Evolutionary conservation across 1,140 invertebrate species (phyloP), one percentile per base, ranked within the genome.

Genomic region (Zaprionus davidi): DNA sequence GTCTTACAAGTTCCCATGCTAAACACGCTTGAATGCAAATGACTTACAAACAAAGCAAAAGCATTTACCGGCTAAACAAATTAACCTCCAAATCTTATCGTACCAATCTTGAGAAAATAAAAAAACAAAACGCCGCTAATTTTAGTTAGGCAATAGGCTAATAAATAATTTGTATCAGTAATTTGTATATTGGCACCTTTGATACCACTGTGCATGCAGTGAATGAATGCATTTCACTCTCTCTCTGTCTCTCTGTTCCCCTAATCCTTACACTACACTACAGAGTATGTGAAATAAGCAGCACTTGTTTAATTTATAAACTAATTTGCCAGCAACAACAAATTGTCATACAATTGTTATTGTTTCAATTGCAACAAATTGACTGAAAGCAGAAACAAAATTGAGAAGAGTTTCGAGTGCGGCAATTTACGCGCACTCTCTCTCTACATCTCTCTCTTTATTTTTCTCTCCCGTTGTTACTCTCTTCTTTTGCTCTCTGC

Each of bases 331-430:
- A 88, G 78, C 81, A 67, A 75, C 74, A 90, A 88, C 81, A 88
- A 88, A 88, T 88, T 88, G 85, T 55, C 57, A 71, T 56, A 72
- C 81, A 81, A 84, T 90, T 90, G 81, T 84, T 90, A 85, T 88
- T 88, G 85, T 85, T 90, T 88, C 81, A 88, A 88, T 90, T 88
- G 85, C 85, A 88, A 85, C 81, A 90, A 88, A 88, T 88, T 88
- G 85, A 66, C 71, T 78, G 59, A 64, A 26, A 59, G 69, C 68
- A 72, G 68, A 59, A 56, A 67, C 51, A 28, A 44, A 56, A 70
- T 60, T 38, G 38, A 76, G 55, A 51, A 63, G 31, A 72, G 38
- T 46, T 58, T 28, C 44, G 71, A 65, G 38, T 36, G 59, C 58
- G 63, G 76, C 74, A 82, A 88, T 58, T 78, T 80, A 46, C 74